phyloP scores from a whole-genome alignment of 2,888 invertebrate species.

The Ischnus inquisitorius region DNA sequence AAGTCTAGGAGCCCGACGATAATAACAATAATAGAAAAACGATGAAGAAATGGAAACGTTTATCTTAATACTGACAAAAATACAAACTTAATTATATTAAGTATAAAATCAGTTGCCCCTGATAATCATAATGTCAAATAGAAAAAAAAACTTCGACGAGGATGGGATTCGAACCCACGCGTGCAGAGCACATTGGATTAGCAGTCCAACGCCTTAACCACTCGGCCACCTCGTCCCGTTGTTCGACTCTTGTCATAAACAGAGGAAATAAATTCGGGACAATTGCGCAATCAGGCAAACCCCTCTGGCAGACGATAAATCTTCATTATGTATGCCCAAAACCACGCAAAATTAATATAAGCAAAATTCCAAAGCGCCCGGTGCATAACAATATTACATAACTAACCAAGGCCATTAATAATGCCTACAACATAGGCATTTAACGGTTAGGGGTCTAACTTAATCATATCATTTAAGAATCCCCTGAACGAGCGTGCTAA shows the following conservation, averaged over 20 bases:
- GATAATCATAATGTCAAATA: background rate
- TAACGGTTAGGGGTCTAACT: background rate
- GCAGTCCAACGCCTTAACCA: slow-evolving; percentile 81
- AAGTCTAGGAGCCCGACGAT: too few relatives aligned
- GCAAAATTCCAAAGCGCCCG: slow-evolving; percentile 2
- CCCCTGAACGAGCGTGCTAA: background rate
- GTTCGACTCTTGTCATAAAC: slow-evolving; percentile 55
- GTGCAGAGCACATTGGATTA: slow-evolving; percentile 86
- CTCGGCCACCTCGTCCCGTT: slow-evolving; percentile 70
- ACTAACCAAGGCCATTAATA: slow-evolving; percentile 22
- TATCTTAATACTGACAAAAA: background rate
- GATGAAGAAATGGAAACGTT: too few relatives aligned
- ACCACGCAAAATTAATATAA: slow-evolving; percentile 21
- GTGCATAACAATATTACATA: background rate
- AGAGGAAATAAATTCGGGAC: slow-evolving; percentile 41
- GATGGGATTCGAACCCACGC: slow-evolving; percentile 86
- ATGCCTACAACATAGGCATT: slow-evolving; percentile 4
- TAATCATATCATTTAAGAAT: background rate
- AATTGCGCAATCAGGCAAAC: slow-evolving; percentile 45
- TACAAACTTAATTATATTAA: background rate
- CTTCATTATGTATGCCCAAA: slow-evolving; percentile 8
- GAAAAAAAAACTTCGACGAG: slow-evolving; percentile 78
- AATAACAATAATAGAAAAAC: too few relatives aligned
- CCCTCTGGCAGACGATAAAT: slow-evolving; percentile 23
- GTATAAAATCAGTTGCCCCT: background rate